phyloP scores from a whole-genome alignment of 1,140 invertebrate genomes.

The Dufourea novaeangliae region DNA sequence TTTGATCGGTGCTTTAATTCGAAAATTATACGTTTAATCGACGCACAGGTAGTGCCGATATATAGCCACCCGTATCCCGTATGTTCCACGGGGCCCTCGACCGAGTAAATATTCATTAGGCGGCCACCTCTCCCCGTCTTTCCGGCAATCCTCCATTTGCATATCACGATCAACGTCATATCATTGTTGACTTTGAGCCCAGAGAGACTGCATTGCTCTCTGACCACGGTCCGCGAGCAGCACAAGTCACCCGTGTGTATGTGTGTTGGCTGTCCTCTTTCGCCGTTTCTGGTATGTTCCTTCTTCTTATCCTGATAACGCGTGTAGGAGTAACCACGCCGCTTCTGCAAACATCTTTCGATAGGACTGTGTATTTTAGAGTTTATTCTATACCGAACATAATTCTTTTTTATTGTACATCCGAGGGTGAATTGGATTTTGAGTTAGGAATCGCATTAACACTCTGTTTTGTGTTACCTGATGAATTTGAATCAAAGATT shows the following conservation, averaged over 20 bases:
- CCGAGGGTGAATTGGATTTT: too few species aligned
- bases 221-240: neutral
- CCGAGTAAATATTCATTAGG: conserved; percentile 79
- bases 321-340: conserved; percentile 20
- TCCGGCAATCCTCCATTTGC: conserved; percentile 73
- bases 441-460: too few species aligned
- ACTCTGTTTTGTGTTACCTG: too few species aligned
- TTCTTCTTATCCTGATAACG: conserved; percentile 6
- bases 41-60: conserved; percentile 49
- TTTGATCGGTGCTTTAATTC: conserved; percentile 77
- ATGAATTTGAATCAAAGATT: too few species aligned
- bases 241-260: neutral
- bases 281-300: neutral
- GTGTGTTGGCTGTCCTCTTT: conserved; percentile 16
- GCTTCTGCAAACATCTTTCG: conserved; percentile 8
- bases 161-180: conserved; percentile 78
- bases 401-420: neutral
- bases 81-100: conserved; percentile 60
- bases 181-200: conserved; percentile 69
- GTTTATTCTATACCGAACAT: neutral
- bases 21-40: conserved; percentile 81
- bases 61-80: too few species aligned
- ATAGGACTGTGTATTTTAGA: neutral
- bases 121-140: conserved; percentile 55
- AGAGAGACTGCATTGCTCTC: conserved; percentile 51